These are phyloP conservation scores for Microhierax caerulescens DNA, from an alignment of 2,797 vertebrate species.

Conservation along the genomic window DNA sequence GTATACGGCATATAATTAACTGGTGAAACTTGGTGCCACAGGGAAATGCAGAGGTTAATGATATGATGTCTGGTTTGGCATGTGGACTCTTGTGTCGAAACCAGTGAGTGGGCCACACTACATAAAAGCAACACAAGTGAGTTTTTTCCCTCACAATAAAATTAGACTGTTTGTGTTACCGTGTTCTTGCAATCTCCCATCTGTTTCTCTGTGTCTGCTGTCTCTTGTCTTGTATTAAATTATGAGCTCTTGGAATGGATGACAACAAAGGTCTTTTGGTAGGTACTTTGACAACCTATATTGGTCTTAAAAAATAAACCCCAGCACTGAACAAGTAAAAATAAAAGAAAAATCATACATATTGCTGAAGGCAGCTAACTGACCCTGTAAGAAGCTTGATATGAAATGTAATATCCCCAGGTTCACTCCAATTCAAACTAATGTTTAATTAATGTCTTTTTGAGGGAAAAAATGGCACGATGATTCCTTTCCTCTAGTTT, in stretches of 20 bases:
- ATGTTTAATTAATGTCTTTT: constrained; percentile 19
- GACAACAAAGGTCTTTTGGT: neutral
- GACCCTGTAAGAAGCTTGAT: neutral
- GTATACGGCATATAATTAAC: neutral
- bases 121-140: neutral
- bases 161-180: neutral
- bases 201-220: neutral
- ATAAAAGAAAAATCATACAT: neutral
- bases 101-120: neutral
- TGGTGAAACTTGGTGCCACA: neutral
- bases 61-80: neutral
- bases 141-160: constrained; percentile 17
- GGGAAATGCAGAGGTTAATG: neutral
- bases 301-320: neutral
- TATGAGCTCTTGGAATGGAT: neutral
- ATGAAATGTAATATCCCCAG: neutral
- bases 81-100: neutral
- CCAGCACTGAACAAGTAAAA: neutral
- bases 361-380: neutral
- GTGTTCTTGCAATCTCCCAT: constrained; percentile 1
- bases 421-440: neutral
- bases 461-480: neutral
- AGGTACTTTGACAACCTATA: neutral
- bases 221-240: neutral
- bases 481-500: neutral